Evolutionary conservation across 2,888 invertebrate species (phyloP).

Genomic region (Balanococcus diminutus): DNA sequence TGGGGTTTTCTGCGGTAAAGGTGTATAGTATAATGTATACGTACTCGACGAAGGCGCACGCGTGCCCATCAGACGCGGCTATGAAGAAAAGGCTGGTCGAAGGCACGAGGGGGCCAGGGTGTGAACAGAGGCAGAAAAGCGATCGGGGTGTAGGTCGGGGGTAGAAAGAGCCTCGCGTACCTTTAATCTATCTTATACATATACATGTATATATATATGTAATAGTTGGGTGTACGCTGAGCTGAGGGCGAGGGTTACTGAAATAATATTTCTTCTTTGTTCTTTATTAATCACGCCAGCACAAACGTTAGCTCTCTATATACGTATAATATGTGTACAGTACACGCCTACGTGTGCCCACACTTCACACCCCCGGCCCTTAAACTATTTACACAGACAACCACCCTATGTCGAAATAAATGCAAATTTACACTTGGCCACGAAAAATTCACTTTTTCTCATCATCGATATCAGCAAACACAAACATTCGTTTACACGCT

Average conservation of each 20-base stretch:
- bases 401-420: background rate
- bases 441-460: background rate
- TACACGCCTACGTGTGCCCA: background rate
- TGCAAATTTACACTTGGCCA: constrained; percentile 16
- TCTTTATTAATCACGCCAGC: constrained; percentile 42
- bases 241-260: background rate
- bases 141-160: background rate
- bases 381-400: too few relatives aligned
- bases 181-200: constrained; percentile 29
- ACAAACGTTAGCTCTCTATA: constrained; percentile 10
- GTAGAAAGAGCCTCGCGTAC: constrained; percentile 1
- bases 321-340: background rate
- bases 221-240: background rate
- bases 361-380: background rate
- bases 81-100: background rate
- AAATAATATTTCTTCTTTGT: constrained; percentile 44
- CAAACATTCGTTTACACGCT: background rate
- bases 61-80: background rate
- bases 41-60: background rate
- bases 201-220: background rate
- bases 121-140: background rate
- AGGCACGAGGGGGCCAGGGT: background rate
- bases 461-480: background rate
- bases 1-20: constrained; percentile 4
- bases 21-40: too few relatives aligned